Evolutionary conservation across 1,140 invertebrate genomes (phyloP), one percentile per base, ranked within the genome.

Genomic region (Lepidurus couesii): DNA sequence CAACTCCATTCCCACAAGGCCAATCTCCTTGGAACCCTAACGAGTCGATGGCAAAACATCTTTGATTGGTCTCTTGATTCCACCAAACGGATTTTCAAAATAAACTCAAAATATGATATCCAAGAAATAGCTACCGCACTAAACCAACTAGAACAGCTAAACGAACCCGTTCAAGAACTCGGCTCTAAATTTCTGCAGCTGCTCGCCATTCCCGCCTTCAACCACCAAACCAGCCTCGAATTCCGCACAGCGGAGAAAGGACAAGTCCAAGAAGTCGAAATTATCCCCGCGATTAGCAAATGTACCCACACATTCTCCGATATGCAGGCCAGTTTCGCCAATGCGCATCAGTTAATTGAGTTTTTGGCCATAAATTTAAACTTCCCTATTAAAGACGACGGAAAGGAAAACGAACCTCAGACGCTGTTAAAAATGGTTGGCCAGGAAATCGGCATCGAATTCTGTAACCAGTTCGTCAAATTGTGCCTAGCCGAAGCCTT

Each of bases 401-500:
- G 89, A 73, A 82, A 84, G 3, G 84, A 86, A 3, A 83, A 88
- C 0, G 82, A 86, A 21, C 34, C 34, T 34, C 34, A 34, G 34
- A 87, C 87, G 21, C 84, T 92, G 11, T 87, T 94, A 80, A 84
- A 82, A 75, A 87, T 89, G 78, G 84, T 95, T 47, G 90, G 90
- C 0, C 84, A 86, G 9, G 82, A 89, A 77, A 86, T 94, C 5
- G 85, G 89, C 80, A 83, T 88, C 43, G 87, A 90, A 77, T 89
- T 94, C 80, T 87, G 90, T 8, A 86, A 90, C 13, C 82, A 88
- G 16, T 85, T 95, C n/a, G 88, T 93, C 2, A 88, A 90, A 77
- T 87, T 93, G 81, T 95, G 93, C 82, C 87, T 95, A 3, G 86
- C 89, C 26, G 86, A 90, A 80, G 91, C 92, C 1, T 90, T 95